phyloP scores from a whole-genome alignment of 1,140 invertebrate genomes.

The Pseudomyrmex pallidus region DNA sequence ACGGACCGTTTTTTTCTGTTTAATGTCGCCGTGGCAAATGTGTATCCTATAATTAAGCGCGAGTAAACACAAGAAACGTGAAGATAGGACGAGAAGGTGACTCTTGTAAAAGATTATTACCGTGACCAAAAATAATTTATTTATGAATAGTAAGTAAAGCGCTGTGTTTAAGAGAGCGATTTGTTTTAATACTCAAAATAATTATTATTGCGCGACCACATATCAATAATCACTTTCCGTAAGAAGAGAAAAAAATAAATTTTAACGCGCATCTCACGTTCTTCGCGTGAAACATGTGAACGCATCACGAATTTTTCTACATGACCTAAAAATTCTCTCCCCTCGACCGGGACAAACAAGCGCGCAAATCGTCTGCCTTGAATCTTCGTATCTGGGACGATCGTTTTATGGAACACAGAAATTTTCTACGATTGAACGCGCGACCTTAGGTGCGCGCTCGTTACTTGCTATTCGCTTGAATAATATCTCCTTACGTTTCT shows the following conservation, averaged over 20 bases:
- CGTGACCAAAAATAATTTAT: no score
- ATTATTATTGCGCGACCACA: no score
- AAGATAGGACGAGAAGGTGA: no score
- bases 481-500: no score
- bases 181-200: no score
- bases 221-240: no score
- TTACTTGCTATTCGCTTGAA: not conserved
- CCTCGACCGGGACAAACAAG: conserved; percentile 50
- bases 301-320: conserved; percentile 1
- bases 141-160: no score
- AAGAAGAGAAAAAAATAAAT: not conserved
- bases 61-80: no score
- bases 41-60: no score
- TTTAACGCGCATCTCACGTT: conserved; percentile 19
- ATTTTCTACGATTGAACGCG: conserved; percentile 1
- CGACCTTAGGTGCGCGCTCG: not conserved
- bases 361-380: conserved; percentile 46
- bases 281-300: not conserved
- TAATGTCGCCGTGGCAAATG: not conserved
- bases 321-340: conserved; percentile 46
- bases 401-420: conserved; percentile 43
- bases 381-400: conserved; percentile 65
- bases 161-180: no score
- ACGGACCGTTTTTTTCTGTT: not conserved
- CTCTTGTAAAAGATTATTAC: no score